Conservation (phyloP, 2,888 invertebrate genomes). For the Lasioglossum marginatum region DNA sequence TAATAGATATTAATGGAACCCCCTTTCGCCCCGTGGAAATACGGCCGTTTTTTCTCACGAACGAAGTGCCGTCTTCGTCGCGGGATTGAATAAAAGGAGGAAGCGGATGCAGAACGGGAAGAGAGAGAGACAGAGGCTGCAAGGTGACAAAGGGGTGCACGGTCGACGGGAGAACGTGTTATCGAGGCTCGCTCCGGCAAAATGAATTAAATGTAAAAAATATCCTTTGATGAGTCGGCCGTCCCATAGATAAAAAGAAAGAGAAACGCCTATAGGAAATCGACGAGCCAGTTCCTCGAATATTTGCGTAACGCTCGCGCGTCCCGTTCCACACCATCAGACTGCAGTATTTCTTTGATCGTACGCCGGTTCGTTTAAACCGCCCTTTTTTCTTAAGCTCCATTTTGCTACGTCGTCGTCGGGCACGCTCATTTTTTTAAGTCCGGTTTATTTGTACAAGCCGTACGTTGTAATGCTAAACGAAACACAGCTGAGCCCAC, state of each 20-base stretch:
- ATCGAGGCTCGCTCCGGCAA: slow-evolving; percentile 45
- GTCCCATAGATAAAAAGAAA: background rate
- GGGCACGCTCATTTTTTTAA: background rate
- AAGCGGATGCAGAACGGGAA: background rate
- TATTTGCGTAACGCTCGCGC: slow-evolving; percentile 33
- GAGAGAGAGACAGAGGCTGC: background rate
- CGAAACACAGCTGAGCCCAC: background rate
- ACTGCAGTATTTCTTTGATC: slow-evolving; percentile 56
- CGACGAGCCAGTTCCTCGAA: slow-evolving; percentile 4
- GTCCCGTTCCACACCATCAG: slow-evolving; percentile 44
- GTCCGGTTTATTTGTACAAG: background rate
- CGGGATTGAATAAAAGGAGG: slow-evolving; percentile 37
- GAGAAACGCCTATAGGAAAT: background rate
- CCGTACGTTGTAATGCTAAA: background rate
- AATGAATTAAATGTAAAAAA: slow-evolving; percentile 60
- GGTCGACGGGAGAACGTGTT: background rate
- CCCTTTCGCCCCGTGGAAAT: slow-evolving; percentile 58
- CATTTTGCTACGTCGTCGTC: background rate
- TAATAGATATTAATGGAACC: slow-evolving; percentile 74
- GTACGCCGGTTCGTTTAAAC: background rate
- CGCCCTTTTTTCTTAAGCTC: background rate
- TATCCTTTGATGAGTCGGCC: slow-evolving; percentile 41
- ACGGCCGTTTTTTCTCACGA: slow-evolving; percentile 54
- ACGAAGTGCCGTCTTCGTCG: slow-evolving; percentile 45
- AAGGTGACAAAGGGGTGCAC: slow-evolving; percentile 18